phyloP scores from a whole-genome alignment of 23 tunicate genomes.

The Oikopleura albicans region DNA sequence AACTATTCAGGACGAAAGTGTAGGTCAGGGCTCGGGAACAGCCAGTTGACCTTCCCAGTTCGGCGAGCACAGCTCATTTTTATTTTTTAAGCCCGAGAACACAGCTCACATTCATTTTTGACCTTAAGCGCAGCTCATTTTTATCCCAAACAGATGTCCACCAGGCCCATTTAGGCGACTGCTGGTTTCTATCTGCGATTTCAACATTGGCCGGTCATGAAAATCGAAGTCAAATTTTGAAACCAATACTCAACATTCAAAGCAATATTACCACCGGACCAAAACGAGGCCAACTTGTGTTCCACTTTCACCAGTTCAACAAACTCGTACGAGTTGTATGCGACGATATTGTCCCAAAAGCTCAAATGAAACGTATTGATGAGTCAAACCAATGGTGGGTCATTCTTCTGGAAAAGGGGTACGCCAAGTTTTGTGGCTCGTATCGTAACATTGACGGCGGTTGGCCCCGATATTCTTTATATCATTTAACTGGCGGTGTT shows the following conservation, averaged over 20 bases:
- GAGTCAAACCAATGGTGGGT: background rate
- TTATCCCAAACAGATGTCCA: background rate
- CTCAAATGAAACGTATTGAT: background rate
- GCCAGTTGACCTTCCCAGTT: too few species aligned
- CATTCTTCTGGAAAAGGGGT: background rate
- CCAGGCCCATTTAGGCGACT: background rate
- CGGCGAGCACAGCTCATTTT: too few species aligned
- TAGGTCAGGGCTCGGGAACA: too few species aligned
- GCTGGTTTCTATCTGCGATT: constrained; percentile 13
- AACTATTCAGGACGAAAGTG: too few species aligned
- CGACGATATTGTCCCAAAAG: background rate
- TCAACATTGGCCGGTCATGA: background rate
- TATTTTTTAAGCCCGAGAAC: too few species aligned
- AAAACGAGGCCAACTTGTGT: background rate
- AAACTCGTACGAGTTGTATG: background rate
- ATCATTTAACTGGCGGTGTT: constrained; percentile 3
- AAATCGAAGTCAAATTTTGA: background rate
- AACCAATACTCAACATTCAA: too few species aligned
- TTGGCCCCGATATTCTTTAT: background rate
- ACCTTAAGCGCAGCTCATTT: too few species aligned
- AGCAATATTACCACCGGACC: background rate
- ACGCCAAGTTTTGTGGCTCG: background rate
- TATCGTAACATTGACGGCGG: background rate
- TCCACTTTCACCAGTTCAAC: background rate
- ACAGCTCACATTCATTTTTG: too few species aligned